These are phyloP conservation scores for Dinomys branickii DNA, from an alignment of 2,113 vertebrate species.

Conservation along the genomic window DNA sequence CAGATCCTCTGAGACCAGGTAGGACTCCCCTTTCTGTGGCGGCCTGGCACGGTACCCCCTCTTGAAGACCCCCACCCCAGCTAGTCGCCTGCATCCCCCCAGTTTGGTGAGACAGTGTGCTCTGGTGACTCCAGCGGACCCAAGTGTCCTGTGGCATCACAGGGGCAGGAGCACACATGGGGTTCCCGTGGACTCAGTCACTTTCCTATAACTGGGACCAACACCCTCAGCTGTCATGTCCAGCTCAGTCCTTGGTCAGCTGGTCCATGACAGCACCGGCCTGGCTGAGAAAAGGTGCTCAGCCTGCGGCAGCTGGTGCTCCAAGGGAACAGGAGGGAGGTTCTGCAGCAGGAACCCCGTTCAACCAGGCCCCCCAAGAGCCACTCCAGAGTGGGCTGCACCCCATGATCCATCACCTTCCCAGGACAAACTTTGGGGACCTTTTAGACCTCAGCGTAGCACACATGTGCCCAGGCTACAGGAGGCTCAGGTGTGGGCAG, in stretches of 20 bases:
- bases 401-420: neutral
- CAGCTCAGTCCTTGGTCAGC: neutral
- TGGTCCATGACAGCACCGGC: neutral
- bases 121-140: neutral
- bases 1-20: neutral
- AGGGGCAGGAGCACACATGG: rapidly evolving
- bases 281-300: neutral
- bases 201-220: neutral
- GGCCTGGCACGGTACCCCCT: neutral
- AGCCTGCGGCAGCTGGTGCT: neutral
- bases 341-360: neutral
- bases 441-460: neutral
- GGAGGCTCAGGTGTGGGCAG: rapidly evolving
- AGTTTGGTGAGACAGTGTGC: rapidly evolving
- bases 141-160: neutral
- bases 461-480: neutral
- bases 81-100: rapidly evolving
- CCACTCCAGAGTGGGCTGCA: neutral
- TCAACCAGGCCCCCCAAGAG: neutral
- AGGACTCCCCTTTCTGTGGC: neutral
- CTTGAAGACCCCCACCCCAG: neutral
- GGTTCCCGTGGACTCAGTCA: neutral
- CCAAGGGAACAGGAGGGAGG: neutral
- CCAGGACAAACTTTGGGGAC: neutral
- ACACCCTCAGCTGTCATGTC: neutral